A percentile compares a stretch with the other conserved stretches of the same genome.
Evolutionary conservation across 1,140 invertebrate species (phyloP).

Genomic region (Papilio helenus): DNA sequence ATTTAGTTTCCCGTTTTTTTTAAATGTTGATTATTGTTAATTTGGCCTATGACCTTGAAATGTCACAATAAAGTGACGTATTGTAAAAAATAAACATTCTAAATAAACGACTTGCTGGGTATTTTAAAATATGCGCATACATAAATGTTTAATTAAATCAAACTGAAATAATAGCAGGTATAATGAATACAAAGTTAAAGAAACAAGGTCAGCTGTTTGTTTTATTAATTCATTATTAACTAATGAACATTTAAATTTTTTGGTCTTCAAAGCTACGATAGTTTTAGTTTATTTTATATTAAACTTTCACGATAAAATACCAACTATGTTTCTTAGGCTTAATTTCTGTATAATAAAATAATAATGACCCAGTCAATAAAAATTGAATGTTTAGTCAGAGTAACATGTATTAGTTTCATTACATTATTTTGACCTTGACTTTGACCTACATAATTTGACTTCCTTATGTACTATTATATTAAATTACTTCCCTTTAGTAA

Average conservation of each 20-base stretch:
- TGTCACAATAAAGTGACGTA: background rate
- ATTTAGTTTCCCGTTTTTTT: background rate
- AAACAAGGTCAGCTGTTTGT: background rate
- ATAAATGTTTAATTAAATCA: background rate
- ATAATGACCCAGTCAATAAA: no score
- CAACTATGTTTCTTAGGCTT: no score
- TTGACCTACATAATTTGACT: conserved; percentile 1
- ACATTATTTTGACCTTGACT: background rate
- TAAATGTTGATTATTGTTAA: background rate
- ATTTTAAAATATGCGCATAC: conserved; percentile 10
- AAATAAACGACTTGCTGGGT: background rate
- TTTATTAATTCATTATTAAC: background rate
- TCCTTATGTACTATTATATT: background rate
- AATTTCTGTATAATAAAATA: no score
- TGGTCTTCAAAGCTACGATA: no score
- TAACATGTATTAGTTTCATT: background rate
- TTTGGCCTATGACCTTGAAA: background rate
- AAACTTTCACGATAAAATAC: background rate
- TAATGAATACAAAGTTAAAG: background rate
- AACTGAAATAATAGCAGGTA: background rate
- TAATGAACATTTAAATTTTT: no score
- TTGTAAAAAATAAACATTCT: background rate
- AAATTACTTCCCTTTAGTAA: background rate
- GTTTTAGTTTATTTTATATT: background rate
- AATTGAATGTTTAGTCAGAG: no score